Evolutionary conservation across 2,113 vertebrate species (phyloP).

Genomic region (Acrocephalus arundinaceus): DNA sequence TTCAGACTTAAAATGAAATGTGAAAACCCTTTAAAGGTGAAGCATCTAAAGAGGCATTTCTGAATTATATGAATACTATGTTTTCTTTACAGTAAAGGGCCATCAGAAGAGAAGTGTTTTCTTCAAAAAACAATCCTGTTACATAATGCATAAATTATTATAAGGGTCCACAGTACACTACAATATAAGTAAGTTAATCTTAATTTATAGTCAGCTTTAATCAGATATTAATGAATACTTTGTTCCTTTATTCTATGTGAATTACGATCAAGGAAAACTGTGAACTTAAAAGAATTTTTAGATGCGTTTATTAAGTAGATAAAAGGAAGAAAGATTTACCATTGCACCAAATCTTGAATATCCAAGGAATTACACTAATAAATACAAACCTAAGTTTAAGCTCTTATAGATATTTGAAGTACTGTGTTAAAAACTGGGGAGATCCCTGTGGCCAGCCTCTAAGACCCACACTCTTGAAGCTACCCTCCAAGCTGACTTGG

Average conservation of each 20-base stretch:
- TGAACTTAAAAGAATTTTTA: not conserved
- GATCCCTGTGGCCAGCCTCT: not conserved
- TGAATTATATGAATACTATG: not conserved
- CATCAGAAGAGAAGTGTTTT: not conserved
- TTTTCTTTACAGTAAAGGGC: not conserved
- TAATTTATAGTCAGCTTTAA: not conserved
- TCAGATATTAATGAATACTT: not conserved
- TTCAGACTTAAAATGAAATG: slow-evolving; percentile 1
- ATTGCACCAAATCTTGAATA: not conserved
- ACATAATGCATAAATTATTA: not conserved
- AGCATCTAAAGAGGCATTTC: not conserved
- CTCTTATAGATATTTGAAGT: not conserved
- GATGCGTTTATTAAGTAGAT: not conserved
- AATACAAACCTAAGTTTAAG: not conserved
- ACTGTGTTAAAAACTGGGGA: not conserved
- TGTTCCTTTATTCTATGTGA: not conserved
- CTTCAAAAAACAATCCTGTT: not conserved
- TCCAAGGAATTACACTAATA: not conserved
- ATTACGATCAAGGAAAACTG: not conserved
- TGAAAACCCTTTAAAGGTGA: not conserved
- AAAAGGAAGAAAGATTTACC: not conserved
- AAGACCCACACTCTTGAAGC: not conserved
- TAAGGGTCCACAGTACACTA: not conserved
- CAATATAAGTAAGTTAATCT: not conserved
- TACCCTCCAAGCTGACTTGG: not conserved